Conservation (phyloP, 1,140 invertebrate genomes). For the Samia ricini region DNA sequence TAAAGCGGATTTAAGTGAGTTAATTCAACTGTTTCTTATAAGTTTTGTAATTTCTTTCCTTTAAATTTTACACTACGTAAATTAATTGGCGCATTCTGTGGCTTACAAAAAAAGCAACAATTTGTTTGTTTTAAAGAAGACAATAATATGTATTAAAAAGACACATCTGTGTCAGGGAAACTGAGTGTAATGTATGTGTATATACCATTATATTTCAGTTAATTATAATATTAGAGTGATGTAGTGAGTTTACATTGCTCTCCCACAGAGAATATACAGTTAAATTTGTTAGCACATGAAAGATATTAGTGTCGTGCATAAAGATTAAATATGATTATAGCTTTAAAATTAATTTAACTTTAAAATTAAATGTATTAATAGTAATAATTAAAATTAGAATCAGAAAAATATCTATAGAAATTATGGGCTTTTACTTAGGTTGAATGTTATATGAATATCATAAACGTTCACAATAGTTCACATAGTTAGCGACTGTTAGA, state of each 20-base stretch:
- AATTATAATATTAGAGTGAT: slow-evolving; percentile 16
- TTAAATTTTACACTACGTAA: no score
- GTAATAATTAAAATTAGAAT: neutral
- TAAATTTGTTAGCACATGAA: slow-evolving; percentile 15
- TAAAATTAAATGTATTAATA: no score
- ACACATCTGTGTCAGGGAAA: neutral
- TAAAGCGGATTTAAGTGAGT: neutral
- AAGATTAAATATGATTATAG: no score
- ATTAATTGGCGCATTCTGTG: no score
- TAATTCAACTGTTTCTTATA: neutral
- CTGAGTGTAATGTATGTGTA: neutral
- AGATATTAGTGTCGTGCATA: neutral
- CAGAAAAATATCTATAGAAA: neutral
- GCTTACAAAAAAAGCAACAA: no score
- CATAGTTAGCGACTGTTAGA: slow-evolving; percentile 56
- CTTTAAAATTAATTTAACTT: no score
- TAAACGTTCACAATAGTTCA: slow-evolving; percentile 35
- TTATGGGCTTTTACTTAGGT: neutral
- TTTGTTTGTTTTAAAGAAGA: neutral
- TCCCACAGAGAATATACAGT: slow-evolving; percentile 46
- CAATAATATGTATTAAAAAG: neutral
- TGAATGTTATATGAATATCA: slow-evolving; percentile 17
- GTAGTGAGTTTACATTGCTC: slow-evolving; percentile 29
- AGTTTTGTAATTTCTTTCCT: neutral
- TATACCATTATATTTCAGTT: neutral